Base-by-base conservation (phyloP, 37 sponge, comb jelly and placozoan species). In the Theonella swinhoei region DNA sequence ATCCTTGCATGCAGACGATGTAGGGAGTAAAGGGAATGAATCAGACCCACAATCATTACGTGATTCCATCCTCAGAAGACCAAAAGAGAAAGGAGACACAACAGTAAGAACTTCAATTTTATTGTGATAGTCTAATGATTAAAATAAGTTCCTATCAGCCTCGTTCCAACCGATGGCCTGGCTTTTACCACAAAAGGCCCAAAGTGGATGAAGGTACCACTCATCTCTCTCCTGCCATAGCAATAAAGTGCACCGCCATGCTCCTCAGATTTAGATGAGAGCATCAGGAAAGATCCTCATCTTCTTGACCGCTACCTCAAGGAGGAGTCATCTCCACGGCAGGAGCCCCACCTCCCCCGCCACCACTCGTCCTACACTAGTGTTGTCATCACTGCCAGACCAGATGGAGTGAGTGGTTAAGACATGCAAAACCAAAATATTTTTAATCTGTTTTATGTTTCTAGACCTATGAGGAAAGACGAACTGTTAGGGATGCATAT, bases 401-500 rank as follows among this genome's bases (percentile, higher is more conserved):
- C 80, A 36, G 80, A 79, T 35, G 80, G 80, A 29, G 80, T 79
- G 36, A 77, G 78, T 30, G 14, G 14, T 22, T 23, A 4, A 4
- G 34, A 3, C 24, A 2, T 63, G 64, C 24, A 28, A 2, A 28
- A 19, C 7, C n/a, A n/a, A n/a, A n/a, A 47, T 47, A 47, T 47
- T 47, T 17, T 7, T 14, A 17, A 14, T 7, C 14, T 28, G 30
- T 32, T 33, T 3, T 68, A 68, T 71, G 36, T 5, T 14, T 32
- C 24, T 71, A 79, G 80, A 64, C 68, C 34, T 23, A 39, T 14
- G 80, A 79, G 34, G 39, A 79, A 8, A 7, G 41, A 31, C 63
- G 42, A 33, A 79, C 80, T 24, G 68, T 79, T 17, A 79, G 1
- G 8, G 80, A 79, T 64, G 63, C 80, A 3, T 39, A 79, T 9